These are phyloP conservation scores for Okapia johnstoni DNA, from an alignment of 2,113 vertebrate species.

Conservation along the genomic window DNA sequence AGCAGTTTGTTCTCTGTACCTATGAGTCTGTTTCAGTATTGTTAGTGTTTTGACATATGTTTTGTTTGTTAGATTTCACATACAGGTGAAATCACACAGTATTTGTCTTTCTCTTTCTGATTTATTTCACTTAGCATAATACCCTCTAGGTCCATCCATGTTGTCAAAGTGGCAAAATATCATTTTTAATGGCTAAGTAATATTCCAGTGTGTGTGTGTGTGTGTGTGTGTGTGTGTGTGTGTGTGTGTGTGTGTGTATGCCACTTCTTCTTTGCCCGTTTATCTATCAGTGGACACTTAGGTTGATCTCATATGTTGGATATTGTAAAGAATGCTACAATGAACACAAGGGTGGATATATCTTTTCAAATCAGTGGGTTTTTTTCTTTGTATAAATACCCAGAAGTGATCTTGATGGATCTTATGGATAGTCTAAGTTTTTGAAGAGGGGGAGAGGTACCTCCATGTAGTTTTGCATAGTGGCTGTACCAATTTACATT, in stretches of 20 bases:
- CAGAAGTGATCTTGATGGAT: not conserved
- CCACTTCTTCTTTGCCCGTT: not conserved
- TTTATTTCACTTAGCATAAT: not conserved
- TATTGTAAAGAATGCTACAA: not conserved
- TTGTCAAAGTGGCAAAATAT: not conserved
- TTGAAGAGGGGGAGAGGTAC: not conserved
- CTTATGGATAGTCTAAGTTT: not conserved
- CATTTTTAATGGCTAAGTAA: not conserved
- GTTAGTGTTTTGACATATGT: not conserved
- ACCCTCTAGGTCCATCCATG: not conserved
- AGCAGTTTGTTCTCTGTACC: not conserved
- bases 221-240: not conserved
- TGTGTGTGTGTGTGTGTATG: not conserved
- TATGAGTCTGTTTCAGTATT: not conserved
- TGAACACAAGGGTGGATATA: not conserved
- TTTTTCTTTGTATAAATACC: not conserved
- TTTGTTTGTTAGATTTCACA: not conserved
- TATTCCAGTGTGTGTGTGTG: not conserved
- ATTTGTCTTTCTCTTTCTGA: not conserved
- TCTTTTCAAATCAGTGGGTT: not conserved
- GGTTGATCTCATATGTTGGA: not conserved
- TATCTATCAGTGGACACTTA: not conserved
- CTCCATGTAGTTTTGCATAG: not conserved
- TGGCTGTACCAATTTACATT: not conserved
- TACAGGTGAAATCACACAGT: no score